phyloP scores from a whole-genome alignment of 1,140 invertebrate genomes.

The Copidosoma floridanum region DNA sequence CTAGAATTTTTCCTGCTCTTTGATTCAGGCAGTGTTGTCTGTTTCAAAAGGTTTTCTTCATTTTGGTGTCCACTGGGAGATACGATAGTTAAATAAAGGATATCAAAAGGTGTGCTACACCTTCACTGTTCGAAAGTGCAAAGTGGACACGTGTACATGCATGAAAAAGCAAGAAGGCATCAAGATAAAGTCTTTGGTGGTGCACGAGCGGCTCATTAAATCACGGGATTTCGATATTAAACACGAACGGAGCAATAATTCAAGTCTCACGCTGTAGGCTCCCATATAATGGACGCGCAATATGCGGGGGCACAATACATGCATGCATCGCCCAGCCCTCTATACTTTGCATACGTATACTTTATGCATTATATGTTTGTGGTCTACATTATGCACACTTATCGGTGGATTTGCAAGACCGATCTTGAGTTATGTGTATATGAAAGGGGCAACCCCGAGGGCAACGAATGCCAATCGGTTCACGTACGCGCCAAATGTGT shows the following conservation, averaged over 20 bases:
- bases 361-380: slow-evolving; percentile 22
- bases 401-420: slow-evolving; percentile 32
- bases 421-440: not conserved
- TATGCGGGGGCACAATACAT: not conserved
- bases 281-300: not conserved
- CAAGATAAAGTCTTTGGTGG: slow-evolving; percentile 4
- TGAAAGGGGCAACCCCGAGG: too few species aligned
- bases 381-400: too few species aligned
- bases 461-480: not conserved
- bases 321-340: slow-evolving; percentile 31
- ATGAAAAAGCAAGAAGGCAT: too few species aligned
- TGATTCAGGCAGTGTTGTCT: not conserved
- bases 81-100: too few species aligned
- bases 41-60: not conserved
- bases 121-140: too few species aligned
- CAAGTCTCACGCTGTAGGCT: slow-evolving; percentile 1
- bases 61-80: not conserved
- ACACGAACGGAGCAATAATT: slow-evolving; percentile 24
- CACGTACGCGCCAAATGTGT: too few species aligned
- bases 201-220: slow-evolving; percentile 7
- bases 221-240: slow-evolving; percentile 25
- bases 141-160: too few species aligned
- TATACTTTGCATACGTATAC: too few species aligned
- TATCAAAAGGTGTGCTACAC: too few species aligned
- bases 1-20: not conserved